Percentiles rank a stretch among this genome's conserved stretches.
Evolutionary conservation across 2,113 vertebrate genomes (phyloP).

Genomic region (Oreochromis aureus): DNA sequence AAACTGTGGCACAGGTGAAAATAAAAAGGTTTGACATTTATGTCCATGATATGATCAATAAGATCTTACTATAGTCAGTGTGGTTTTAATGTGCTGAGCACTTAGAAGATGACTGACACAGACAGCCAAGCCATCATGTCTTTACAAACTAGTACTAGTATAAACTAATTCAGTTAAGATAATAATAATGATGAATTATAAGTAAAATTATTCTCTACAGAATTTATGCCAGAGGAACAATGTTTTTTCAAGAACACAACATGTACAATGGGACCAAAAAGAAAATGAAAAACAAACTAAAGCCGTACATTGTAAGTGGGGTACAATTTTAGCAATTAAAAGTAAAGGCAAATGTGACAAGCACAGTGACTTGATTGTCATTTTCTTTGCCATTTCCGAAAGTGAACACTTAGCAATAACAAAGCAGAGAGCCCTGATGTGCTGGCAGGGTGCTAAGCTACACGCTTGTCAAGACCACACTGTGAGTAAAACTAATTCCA

Average conservation of each 20-base stretch:
- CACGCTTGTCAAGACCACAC: background rate
- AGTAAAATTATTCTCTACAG: background rate
- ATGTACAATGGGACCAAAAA: background rate
- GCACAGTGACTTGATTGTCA: background rate
- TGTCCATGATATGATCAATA: background rate
- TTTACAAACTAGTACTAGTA: background rate
- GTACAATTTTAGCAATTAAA: background rate
- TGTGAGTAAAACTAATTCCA: background rate
- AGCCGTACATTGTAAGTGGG: background rate
- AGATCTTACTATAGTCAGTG: background rate
- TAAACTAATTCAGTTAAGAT: background rate
- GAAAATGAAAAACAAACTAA: background rate
- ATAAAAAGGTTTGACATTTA: background rate
- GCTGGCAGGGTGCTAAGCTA: background rate
- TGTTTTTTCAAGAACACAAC: background rate
- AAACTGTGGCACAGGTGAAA: background rate
- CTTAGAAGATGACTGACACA: background rate
- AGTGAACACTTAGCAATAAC: background rate
- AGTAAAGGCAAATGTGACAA: background rate
- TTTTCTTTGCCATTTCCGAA: background rate
- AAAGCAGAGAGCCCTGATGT: background rate
- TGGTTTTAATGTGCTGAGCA: background rate
- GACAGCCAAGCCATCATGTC: background rate
- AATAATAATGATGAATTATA: background rate
- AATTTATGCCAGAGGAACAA: background rate